phyloP scores from a whole-genome alignment of 1,140 invertebrate species.

The Copidosoma floridanum region DNA sequence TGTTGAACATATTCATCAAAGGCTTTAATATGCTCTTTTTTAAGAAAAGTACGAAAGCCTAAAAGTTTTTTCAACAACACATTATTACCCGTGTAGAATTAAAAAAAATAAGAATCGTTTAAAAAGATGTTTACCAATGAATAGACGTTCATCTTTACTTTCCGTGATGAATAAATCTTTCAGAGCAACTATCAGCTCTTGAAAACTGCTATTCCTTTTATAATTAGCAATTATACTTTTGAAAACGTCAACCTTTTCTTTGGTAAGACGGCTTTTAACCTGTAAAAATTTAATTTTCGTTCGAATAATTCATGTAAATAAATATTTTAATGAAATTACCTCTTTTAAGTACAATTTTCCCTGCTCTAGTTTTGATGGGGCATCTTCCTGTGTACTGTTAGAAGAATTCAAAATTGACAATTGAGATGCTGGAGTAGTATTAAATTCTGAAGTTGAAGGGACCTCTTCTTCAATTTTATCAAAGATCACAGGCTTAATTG shows the following conservation, averaged over 20 bases:
- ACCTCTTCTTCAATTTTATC: no score
- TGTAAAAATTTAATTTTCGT: slow-evolving; percentile 47
- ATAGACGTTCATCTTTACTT: slow-evolving; percentile 59
- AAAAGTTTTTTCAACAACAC: slow-evolving; percentile 22
- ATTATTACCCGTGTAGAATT: neutral
- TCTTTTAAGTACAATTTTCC: slow-evolving; percentile 44
- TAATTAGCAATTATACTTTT: slow-evolving; percentile 61
- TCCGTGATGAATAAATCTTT: slow-evolving; percentile 55
- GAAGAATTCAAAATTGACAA: no score
- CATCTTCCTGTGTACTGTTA: slow-evolving; percentile 40
- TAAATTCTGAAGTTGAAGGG: slow-evolving; percentile 15
- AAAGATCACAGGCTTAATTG: slow-evolving; percentile 50
- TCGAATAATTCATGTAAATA: slow-evolving; percentile 46
- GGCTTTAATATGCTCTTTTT: slow-evolving; percentile 34
- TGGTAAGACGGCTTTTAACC: slow-evolving; percentile 58
- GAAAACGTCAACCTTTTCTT: slow-evolving; percentile 61
- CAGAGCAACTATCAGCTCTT: slow-evolving; percentile 55
- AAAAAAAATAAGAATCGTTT: neutral
- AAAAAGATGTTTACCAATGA: slow-evolving; percentile 53
- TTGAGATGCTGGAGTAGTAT: neutral
- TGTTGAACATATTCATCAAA: slow-evolving; percentile 15
- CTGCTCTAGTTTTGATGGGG: slow-evolving; percentile 38
- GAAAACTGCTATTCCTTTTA: slow-evolving; percentile 58
- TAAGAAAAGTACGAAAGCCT: slow-evolving; percentile 44
- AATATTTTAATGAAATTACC: slow-evolving; percentile 26